These are phyloP conservation scores for Peromyscus melanophrys DNA, from an alignment of 2,797 vertebrate genomes.

Conservation along the genomic window DNA sequence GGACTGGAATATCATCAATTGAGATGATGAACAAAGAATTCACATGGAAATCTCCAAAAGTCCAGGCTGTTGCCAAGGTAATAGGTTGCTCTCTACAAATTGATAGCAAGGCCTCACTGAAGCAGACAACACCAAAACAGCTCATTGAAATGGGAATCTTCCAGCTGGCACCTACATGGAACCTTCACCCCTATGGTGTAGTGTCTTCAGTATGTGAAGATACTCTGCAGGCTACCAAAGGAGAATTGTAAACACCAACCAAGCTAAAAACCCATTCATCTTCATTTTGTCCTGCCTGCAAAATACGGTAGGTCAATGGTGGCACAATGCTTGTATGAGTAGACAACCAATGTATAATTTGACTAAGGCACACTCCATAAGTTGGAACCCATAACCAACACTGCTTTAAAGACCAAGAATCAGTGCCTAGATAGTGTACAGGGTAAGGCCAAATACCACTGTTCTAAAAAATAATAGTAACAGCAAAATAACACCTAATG, in stretches of 20 bases:
- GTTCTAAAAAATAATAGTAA: not conserved
- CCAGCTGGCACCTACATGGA: not conserved
- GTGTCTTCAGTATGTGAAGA: not conserved
- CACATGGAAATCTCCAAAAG: not conserved
- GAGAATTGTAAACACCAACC: not conserved
- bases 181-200: rapidly evolving
- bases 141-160: not conserved
- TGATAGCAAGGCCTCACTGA: too few species aligned
- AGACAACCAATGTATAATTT: not conserved
- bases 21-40: not conserved
- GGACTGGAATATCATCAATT: not conserved
- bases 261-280: not conserved
- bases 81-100: not conserved
- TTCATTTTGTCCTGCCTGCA: not conserved
- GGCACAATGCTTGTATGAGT: not conserved
- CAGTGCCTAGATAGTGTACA: not conserved
- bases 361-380: not conserved
- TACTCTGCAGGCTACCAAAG: not conserved
- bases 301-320: not conserved
- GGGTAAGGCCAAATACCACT: not conserved
- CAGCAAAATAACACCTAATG: not conserved
- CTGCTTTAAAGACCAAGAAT: not conserved
- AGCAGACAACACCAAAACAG: too few species aligned
- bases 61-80: not conserved
- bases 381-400: not conserved